Conservation (phyloP, 92 coral and sea anemone genomes). For the Porites lobata region DNA sequence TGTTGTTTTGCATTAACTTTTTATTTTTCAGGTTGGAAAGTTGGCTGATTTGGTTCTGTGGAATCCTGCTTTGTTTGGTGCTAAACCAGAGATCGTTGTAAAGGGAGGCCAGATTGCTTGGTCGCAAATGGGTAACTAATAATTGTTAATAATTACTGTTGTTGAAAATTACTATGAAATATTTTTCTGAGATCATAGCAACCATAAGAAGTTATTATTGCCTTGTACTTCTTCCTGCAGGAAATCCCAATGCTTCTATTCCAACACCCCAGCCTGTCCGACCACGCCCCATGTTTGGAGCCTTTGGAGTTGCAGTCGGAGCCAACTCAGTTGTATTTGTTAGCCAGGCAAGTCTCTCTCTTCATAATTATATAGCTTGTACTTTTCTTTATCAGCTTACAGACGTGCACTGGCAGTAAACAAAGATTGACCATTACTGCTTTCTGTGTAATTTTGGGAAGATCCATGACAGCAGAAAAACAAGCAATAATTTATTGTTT, state of each 20-base stretch:
- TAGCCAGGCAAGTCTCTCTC: conserved; percentile 57
- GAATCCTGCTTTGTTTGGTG: conserved; percentile 81
- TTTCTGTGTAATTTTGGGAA: too few species aligned
- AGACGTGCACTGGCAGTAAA: too few species aligned
- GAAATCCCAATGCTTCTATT: conserved; percentile 83
- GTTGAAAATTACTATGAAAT: too few species aligned
- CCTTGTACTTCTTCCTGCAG: conserved; percentile 41
- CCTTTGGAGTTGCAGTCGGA: conserved; percentile 79
- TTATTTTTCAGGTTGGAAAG: conserved; percentile 60
- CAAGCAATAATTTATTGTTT: too few species aligned
- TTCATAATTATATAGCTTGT: not conserved
- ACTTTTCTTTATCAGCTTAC: too few species aligned
- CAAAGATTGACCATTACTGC: too few species aligned
- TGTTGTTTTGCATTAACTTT: not conserved
- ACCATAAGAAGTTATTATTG: not conserved
- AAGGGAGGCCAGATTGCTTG: conserved; percentile 84
- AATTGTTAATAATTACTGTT: not conserved
- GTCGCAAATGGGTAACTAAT: conserved; percentile 78
- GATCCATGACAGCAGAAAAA: too few species aligned
- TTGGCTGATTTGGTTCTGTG: conserved; percentile 80
- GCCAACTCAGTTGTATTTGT: conserved; percentile 73
- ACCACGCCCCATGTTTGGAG: conserved; percentile 84
- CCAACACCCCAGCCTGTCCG: conserved; percentile 82
- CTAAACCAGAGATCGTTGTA: conserved; percentile 71
- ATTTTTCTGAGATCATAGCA: too few species aligned